Conservation (phyloP, 2,888 invertebrate species). For the Noctua janthe region DNA sequence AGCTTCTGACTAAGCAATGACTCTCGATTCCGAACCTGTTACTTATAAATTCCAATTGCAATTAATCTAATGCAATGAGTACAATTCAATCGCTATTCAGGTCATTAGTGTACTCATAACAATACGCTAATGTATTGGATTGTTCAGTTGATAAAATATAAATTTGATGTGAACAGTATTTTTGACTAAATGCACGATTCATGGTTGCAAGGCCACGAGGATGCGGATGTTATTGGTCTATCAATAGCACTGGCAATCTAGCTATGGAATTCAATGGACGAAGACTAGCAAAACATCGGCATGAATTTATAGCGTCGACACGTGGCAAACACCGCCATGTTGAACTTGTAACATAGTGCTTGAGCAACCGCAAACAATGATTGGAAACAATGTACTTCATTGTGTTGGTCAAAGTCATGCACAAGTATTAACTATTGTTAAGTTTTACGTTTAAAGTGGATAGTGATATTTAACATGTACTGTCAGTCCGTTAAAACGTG, state of each 20-base stretch:
- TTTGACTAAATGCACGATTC: constrained; percentile 71
- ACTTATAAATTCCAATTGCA: constrained; percentile 28
- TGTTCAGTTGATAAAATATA: constrained; percentile 9
- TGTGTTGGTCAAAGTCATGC: constrained; percentile 65
- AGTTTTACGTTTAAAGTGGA: constrained; percentile 33
- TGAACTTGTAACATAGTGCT: constrained; percentile 62
- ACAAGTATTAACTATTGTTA: constrained; percentile 53
- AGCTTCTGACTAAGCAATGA: not conserved
- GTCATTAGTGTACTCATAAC: constrained; percentile 32
- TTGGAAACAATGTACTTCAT: constrained; percentile 63
- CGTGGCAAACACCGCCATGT: constrained; percentile 75
- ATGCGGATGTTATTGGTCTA: constrained; percentile 80
- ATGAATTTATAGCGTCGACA: constrained; percentile 73
- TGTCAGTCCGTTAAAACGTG: constrained; percentile 6
- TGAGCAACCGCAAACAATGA: constrained; percentile 58
- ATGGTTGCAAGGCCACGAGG: constrained; percentile 72
- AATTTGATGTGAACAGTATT: constrained; percentile 27
- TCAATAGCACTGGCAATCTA: constrained; percentile 80
- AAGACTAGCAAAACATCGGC: constrained; percentile 70
- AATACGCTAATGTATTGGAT: constrained; percentile 22
- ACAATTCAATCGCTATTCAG: constrained; percentile 30
- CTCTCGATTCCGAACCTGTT: not conserved
- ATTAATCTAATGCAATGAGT: constrained; percentile 25
- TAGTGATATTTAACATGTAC: constrained; percentile 36
- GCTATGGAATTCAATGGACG: constrained; percentile 77